Evolutionary conservation across 2,888 invertebrate species (phyloP), one percentile per base, ranked within the genome.

Genomic region (Boloria selene): DNA sequence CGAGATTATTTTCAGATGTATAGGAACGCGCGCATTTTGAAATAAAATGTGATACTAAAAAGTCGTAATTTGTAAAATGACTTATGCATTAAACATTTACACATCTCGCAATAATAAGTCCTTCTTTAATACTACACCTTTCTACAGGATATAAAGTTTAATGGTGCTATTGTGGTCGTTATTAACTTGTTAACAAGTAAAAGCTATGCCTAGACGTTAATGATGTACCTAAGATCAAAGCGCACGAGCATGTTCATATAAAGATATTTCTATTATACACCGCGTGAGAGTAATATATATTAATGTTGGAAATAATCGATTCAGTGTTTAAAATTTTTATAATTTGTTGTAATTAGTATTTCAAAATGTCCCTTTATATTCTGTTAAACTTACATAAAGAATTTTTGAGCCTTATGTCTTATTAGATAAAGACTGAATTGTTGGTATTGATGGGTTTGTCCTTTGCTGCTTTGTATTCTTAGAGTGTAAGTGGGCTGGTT

Each of bases 261-360:
- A 71, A 75, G 73, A 74, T 70, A 73, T 76, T 73, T 74, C 73
- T 73, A 75, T 74, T 70, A 69, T 67, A 64, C 70, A 61, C 62
- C 17, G 61, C 65, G 64, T 65, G 72, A 68, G 70, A 68, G 61
- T 68, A 64, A 64, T 64, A 64, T 68, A 50, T 70, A 60, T 64
- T 68, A 66, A 68, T 66, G 71, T 68, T 61, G 64, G 54, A 65
- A 69, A 72, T 74, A 68, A 72, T 72, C 71, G 70, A 73, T 73
- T 64, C 59, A 69, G 54, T 45, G 70, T 51, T 68, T 70, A 69
- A 70, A 69, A 68, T 72, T 61, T 56, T 64, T 67, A 53, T 59
- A 70, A 69, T 73, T 73, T 69, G 69, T 65, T 53, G 67, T 72
- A 71, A 74, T 74, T 74, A 72, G 70, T 73, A 61, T 64, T 61